Base-by-base conservation (phyloP, 2,888 invertebrate species). In the Melipona bicolor region DNA sequence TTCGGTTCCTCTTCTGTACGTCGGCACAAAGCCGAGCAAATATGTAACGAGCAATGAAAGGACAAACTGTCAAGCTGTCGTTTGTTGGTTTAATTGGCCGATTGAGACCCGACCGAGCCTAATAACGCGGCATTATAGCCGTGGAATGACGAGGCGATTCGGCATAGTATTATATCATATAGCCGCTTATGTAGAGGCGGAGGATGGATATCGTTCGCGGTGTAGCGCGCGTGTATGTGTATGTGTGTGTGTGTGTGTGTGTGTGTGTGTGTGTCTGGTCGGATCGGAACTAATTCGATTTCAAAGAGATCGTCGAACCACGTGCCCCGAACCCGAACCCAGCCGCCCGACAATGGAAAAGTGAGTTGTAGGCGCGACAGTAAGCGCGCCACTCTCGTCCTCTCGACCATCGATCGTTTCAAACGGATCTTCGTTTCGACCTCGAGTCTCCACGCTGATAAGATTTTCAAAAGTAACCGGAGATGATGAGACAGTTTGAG, bases 261-360 rank as follows among this genome's bases (percentile, higher is more conserved):
- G 43, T 43, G 43, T 43, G 11, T 43, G 73, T 90, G 89, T 91
- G 89, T 88, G 78, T 65, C 80, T 71, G 89, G 86, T 84, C 88
- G 62, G 86, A 91, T 91, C 90, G 85, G 88, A 90, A 91, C 92
- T 90, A 92, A 92, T 92, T 92, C 90, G 89, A 91, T 92, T 91
- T 88, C 88, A 87, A 91, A 91, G 89, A 91, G 91, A 89, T 83
- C 88, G 83, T 86, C 84, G 85, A 84, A 88, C 87, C 83, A 81
- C 88, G 83, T 79, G 87, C 83, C 69, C 61, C 49, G 64, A 54
- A 21, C 43, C 54, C 43, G 62, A 69, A 59, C 5, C 64, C 32
- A 32, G 43, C 32, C 21, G 36, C 32, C 32, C 52, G 77, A 86
- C 82, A 77, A 79, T 82, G 56, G 59, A 61, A 79, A 79, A 79